Evolutionary conservation across 2,888 invertebrate species (phyloP), one percentile per base, ranked within the genome.

Genomic region (Scrobipalpa costella): DNA sequence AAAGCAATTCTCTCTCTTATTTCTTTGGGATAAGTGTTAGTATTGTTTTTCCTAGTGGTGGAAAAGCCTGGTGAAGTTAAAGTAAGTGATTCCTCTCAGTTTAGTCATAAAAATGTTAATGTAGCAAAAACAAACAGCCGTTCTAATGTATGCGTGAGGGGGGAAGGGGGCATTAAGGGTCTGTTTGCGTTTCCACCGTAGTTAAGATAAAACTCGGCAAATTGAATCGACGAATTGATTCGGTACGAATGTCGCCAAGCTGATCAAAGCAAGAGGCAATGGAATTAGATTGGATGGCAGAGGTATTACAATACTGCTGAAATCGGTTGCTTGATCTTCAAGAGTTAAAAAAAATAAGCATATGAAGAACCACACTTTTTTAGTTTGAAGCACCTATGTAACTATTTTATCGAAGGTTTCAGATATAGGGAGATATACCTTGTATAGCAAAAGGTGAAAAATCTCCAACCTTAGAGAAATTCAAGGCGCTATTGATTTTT

Each of bases 21-120:
- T 1, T 0, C 17, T 2, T 57, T 6, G 36, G 0, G 3, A 50
- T 67, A 73, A 66, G 68, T 61, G 7, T 63, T 44, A 21, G n/a
- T 49, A 61, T 62, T 47, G 50, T 36, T 58, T 47, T 64, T 57
- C 36, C 9, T 15, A 60, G 44, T 27, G 59, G 38, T 67, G 38
- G 65, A 68, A 67, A 68, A 75, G 70, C 73, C 73, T 78, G 72
- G 79, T 72, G 73, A 78, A 73, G 78, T 77, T 77, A 72, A 75
- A 84, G 78, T 84, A 85, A 88, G 86, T 84, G 87, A 87, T 88
- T 88, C 80, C 83, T 86, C 85, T 86, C 81, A 83, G 85, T 86
- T 84, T 84, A 87, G 88, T 88, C 86, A 90, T 91, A 91, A 91
- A 91, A 91, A 90, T 91, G 90, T 90, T 88, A 91, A 91, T 90